A percentile compares a stretch with the other conserved stretches of the same genome.
Evolutionary conservation across 2,888 invertebrate species (phyloP).

Genomic region (Chalcosyrphus nemorum): DNA sequence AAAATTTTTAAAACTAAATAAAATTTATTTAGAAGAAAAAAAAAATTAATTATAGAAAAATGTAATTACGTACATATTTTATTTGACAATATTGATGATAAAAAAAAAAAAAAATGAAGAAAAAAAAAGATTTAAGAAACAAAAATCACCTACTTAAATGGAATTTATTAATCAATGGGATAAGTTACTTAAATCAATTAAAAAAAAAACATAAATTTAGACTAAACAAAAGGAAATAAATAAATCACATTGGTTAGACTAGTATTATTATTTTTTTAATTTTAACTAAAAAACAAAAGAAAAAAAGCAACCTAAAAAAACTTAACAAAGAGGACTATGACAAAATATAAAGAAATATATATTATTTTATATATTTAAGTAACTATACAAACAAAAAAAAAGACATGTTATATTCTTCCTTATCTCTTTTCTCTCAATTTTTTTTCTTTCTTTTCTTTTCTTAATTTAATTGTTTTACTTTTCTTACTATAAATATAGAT

Average conservation of each 20-base stretch:
- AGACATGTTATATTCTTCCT: conserved; percentile 58
- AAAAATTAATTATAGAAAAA: conserved; percentile 52
- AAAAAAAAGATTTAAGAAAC: conserved; percentile 38
- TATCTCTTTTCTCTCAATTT: conserved; percentile 17
- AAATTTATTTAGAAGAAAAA: conserved; percentile 65
- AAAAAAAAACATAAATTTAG: conserved; percentile 37
- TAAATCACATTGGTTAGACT: conserved; percentile 73
- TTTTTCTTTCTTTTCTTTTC: conserved; percentile 28
- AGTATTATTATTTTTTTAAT: conserved; percentile 70
- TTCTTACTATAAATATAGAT: conserved; percentile 12
- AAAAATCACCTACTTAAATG: conserved; percentile 63
- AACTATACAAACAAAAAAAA: conserved; percentile 68
- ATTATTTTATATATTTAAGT: conserved; percentile 66
- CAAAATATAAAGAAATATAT: conserved; percentile 36
- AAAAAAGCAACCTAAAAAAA: conserved; percentile 39
- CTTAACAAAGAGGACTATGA: conserved; percentile 59
- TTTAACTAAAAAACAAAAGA: conserved; percentile 53
- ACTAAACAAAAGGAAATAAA: conserved; percentile 45
- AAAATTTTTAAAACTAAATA: conserved; percentile 58
- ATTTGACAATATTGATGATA: conserved; percentile 66
- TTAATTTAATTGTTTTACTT: not conserved
- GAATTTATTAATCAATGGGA: conserved; percentile 68
- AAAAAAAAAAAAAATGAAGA: conserved; percentile 45
- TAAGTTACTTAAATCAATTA: conserved; percentile 70
- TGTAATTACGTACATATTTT: conserved; percentile 65